Conservation (phyloP, 2,888 invertebrate species). For the Rhagium mordax region DNA sequence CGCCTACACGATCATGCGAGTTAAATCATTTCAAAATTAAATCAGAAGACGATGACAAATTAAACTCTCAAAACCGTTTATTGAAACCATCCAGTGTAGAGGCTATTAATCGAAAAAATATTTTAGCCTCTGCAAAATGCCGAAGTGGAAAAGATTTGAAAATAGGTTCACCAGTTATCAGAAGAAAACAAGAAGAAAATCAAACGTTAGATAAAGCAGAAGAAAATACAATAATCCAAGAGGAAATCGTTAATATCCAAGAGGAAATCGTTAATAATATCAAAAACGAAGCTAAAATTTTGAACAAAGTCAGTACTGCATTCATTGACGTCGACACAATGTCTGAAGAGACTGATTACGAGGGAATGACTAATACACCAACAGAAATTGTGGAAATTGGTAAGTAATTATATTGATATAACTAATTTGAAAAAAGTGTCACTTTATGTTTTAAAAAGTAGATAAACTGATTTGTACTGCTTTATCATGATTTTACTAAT, state of each 20-base stretch:
- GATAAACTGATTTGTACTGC: conserved; percentile 1
- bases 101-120: conserved; percentile 89
- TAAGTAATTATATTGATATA: conserved; percentile 8
- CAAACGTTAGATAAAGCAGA: neutral
- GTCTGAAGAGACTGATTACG: neutral
- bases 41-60: conserved; percentile 51
- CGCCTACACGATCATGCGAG: conserved; percentile 71
- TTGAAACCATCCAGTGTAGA: conserved; percentile 86
- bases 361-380: neutral
- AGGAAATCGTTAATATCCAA: no score
- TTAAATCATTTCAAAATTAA: conserved; percentile 43
- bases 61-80: conserved; percentile 73
- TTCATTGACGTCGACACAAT: neutral
- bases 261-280: neutral
- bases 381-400: conserved; percentile 12
- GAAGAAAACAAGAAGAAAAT: conserved; percentile 79
- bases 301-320: conserved; percentile 6
- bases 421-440: conserved; percentile 17
- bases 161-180: conserved; percentile 80
- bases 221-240: neutral
- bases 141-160: conserved; percentile 86
- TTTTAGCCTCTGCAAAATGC: conserved; percentile 88
- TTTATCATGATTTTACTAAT: neutral
- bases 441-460: neutral
- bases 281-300: neutral